These are phyloP conservation scores for Heptranchias perlo DNA, from an alignment of 2,113 vertebrate species.

Conservation along the genomic window DNA sequence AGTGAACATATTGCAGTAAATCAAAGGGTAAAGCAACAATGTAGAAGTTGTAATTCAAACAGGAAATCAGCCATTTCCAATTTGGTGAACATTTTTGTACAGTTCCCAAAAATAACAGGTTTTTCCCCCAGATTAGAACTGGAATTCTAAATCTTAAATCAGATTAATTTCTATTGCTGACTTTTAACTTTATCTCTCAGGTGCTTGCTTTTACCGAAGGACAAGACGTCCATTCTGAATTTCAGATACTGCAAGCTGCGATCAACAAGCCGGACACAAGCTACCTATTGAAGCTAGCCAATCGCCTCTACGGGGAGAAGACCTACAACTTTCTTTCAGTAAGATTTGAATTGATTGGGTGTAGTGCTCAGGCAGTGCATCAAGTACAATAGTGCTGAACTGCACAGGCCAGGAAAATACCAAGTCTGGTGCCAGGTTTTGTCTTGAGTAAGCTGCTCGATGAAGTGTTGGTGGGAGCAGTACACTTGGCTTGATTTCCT, in stretches of 20 bases:
- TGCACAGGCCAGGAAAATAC: background rate
- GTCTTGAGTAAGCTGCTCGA: background rate
- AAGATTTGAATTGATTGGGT: conserved; percentile 41
- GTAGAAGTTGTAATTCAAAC: background rate
- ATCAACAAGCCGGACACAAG: conserved; percentile 49
- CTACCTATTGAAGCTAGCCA: conserved; percentile 54
- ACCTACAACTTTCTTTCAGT: conserved; percentile 50
- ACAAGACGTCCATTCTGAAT: conserved; percentile 46
- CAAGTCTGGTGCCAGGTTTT: background rate
- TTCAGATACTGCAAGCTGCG: conserved; percentile 52
- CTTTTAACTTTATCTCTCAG: conserved; percentile 42
- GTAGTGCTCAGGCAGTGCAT: background rate
- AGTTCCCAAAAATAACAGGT: background rate
- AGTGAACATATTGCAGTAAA: background rate
- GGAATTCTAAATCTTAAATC: background rate
- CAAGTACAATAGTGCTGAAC: background rate
- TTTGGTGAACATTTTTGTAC: background rate
- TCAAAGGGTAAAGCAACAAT: background rate
- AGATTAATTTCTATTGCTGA: background rate
- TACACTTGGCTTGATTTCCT: background rate
- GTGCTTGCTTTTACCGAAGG: conserved; percentile 42
- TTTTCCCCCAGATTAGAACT: background rate
- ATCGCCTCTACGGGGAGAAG: conserved; percentile 54
- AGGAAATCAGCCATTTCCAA: background rate
- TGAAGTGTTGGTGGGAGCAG: background rate